phyloP scores from a whole-genome alignment of 2,113 vertebrate genomes.

The Vimba vimba region DNA sequence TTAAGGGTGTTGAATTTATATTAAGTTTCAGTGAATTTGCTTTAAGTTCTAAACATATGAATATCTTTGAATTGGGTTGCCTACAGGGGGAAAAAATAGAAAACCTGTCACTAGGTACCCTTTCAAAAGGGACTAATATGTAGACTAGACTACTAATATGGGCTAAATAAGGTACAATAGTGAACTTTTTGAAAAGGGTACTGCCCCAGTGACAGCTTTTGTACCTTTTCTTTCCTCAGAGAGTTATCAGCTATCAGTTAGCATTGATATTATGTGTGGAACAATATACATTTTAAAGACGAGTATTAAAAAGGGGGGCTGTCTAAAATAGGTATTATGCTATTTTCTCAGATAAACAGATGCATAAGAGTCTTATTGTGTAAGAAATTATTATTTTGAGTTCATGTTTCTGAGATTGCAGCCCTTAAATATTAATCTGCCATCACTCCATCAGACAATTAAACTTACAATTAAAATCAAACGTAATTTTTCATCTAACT shows the following conservation, averaged over 20 bases:
- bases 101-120: too few relatives aligned
- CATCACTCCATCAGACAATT: too few relatives aligned
- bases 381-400: background rate
- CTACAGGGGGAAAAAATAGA: accelerated
- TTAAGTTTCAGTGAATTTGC: background rate
- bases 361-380: background rate
- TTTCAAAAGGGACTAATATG: too few relatives aligned
- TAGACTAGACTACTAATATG: too few relatives aligned
- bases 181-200: too few relatives aligned
- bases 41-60: background rate
- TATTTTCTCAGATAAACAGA: background rate
- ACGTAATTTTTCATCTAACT: background rate
- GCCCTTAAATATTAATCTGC: background rate
- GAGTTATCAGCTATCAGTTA: too few relatives aligned
- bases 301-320: background rate
- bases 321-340: background rate
- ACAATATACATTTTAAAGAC: background rate
- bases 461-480: background rate
- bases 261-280: background rate
- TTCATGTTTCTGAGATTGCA: background rate
- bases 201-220: too few relatives aligned
- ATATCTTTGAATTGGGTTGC: background rate
- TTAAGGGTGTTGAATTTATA: background rate
- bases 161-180: too few relatives aligned
- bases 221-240: background rate